Evolutionary conservation across 2,113 vertebrate genomes (phyloP).

Genomic region (Bos indicus): DNA sequence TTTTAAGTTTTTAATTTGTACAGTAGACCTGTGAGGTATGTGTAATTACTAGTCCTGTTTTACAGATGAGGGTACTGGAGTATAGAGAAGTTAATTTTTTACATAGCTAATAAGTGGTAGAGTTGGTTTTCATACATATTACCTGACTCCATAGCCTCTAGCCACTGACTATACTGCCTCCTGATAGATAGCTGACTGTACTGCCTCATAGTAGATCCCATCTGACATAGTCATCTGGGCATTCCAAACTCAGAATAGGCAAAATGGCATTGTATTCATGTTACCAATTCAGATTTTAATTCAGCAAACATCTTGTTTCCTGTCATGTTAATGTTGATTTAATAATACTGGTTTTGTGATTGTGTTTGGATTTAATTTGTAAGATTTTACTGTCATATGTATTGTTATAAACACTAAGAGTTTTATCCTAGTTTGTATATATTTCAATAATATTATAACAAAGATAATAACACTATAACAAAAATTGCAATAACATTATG

Average conservation of each 20-base stretch:
- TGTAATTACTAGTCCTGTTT: not conserved
- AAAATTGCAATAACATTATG: not conserved
- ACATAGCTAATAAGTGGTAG: not conserved
- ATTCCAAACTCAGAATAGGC: not conserved
- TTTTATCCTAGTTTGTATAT: not conserved
- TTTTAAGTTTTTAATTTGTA: slow-evolving; percentile 1
- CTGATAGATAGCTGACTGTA: not conserved
- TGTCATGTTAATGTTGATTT: not conserved
- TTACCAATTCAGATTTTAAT: slow-evolving; percentile 10
- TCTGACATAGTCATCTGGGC: not conserved
- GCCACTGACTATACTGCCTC: not conserved
- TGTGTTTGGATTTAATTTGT: slow-evolving; percentile 15
- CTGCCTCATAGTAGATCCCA: not conserved
- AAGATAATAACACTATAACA: not conserved
- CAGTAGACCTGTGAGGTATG: not conserved
- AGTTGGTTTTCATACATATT: not conserved
- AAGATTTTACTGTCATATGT: not conserved
- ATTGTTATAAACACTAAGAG: not conserved
- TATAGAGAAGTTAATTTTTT: slow-evolving; percentile 11
- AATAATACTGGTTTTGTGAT: not conserved
- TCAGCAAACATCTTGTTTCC: not conserved
- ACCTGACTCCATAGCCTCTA: not conserved
- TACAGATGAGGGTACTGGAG: not conserved
- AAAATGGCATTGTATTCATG: not conserved
- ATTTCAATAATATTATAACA: not conserved